phyloP scores from a whole-genome alignment of 2,113 vertebrate genomes.

The Oryzias celebensis region DNA sequence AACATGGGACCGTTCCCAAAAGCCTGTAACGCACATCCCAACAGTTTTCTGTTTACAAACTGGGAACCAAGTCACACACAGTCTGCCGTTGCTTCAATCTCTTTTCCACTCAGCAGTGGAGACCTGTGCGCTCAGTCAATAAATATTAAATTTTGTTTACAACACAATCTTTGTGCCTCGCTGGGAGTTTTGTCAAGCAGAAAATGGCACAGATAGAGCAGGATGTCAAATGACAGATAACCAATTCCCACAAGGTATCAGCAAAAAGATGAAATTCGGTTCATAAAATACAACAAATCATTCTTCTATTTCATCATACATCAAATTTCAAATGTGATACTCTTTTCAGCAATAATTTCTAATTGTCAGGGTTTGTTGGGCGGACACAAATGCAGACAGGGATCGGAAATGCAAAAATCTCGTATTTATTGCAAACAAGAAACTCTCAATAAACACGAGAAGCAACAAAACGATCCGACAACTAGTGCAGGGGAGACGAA shows the following conservation, averaged over 20 bases:
- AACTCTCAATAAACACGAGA: too few relatives aligned
- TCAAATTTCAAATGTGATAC: too few relatives aligned
- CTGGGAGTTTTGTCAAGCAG: conserved; percentile 3
- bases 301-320: too few relatives aligned
- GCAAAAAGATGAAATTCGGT: conserved; percentile 15
- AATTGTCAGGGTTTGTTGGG: too few relatives aligned
- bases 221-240: conserved; percentile 26
- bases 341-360: too few relatives aligned
- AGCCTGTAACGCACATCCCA: conserved; percentile 13
- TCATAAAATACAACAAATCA: too few relatives aligned
- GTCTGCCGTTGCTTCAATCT: conserved; percentile 50
- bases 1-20: conserved; percentile 8
- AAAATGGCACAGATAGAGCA: conserved; percentile 25
- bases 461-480: too few relatives aligned
- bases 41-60: conserved; percentile 34
- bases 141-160: conserved; percentile 57
- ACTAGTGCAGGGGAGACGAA: too few relatives aligned
- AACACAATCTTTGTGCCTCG: conserved; percentile 14
- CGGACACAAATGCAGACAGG: too few relatives aligned
- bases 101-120: conserved; percentile 22
- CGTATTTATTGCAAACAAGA: too few relatives aligned
- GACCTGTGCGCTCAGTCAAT: conserved; percentile 43
- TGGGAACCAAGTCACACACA: conserved; percentile 29
- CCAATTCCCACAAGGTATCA: not conserved
- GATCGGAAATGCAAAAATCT: too few relatives aligned